Evolutionary conservation across 2,113 vertebrate species (phyloP), one percentile per base, ranked within the genome.

Genomic region (Callithrix jacchus): DNA sequence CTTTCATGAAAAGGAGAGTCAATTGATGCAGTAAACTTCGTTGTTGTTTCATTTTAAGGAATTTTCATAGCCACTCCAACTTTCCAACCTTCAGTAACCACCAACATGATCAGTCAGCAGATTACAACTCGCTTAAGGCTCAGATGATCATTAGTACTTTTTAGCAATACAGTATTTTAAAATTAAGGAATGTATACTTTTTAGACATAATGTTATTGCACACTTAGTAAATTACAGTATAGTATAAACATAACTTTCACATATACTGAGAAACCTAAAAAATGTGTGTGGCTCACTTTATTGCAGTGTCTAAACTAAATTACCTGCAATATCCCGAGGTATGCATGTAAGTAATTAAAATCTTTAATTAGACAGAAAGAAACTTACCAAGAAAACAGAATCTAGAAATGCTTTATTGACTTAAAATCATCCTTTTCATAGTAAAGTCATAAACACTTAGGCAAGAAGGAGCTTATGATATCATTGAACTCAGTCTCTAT

Each of bases 401-500:
- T 18, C 17, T 87, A 27, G 8, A 45, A 77, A 47, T 45, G 14
- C 74, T 97, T 87, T 25, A 79, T 37, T 88, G 54, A 45, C 27
- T 52, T 87, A 87, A 47, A 86, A 81, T 92, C 25, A 94, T 89
- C 16, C n/a, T 89, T 93, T 93, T 68, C 21, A 80, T 23, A 56
- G 71, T 91, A 70, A 91, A 76, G n/a, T 70, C 71, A 52, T 66
- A 58, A 74, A 92, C 35, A 54, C 25, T 32, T 37, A 35, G 40
- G 27, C 66, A 71, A 25, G n/a, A 70, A 86, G 49, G 37, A 61
- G 18, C 25, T 87, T 71, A 52, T 84, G 37, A 35, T 52, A 80
- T 66, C 30, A 58, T 30, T 79, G 77, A 71, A 88, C 83, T 93
- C 3, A 80, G 4, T 80, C 4, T 35, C 4, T 7, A 82, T 54